Percentiles rank a stretch among this genome's conserved stretches.
Evolutionary conservation across 1,140 invertebrate genomes (phyloP).

Genomic region (Drosophila arizonae): DNA sequence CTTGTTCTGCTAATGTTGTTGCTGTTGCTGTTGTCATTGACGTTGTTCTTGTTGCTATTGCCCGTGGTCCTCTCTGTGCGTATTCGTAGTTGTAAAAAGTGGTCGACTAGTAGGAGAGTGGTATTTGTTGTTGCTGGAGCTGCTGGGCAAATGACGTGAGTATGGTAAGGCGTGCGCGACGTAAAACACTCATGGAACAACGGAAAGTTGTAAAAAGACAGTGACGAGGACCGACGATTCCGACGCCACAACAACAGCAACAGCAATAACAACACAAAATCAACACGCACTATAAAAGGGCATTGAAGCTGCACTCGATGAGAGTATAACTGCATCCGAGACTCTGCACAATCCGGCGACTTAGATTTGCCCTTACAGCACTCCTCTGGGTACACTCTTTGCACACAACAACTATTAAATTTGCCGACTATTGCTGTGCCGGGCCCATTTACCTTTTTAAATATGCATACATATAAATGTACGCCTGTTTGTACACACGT

Average conservation of each 20-base stretch:
- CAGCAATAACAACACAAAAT: slow-evolving; percentile 29
- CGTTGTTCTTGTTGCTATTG: slow-evolving; percentile 26
- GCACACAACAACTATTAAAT: slow-evolving; percentile 22
- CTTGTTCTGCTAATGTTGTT: slow-evolving; percentile 15
- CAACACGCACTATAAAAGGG: slow-evolving; percentile 43
- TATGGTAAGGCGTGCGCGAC: slow-evolving; percentile 51
- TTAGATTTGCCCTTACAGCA: slow-evolving; percentile 22
- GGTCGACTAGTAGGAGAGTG: slow-evolving; percentile 43
- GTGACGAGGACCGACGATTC: slow-evolving; percentile 36
- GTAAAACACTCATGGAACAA: slow-evolving; percentile 52
- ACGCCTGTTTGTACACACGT: slow-evolving; percentile 5
- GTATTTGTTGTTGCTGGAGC: slow-evolving; percentile 46
- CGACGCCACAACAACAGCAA: slow-evolving; percentile 23
- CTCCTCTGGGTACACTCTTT: slow-evolving; percentile 17
- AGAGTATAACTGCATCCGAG: slow-evolving; percentile 44
- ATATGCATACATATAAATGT: slow-evolving; percentile 18
- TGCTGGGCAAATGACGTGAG: slow-evolving; percentile 66
- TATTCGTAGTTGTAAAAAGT: slow-evolving; percentile 46
- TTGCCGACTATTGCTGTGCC: slow-evolving; percentile 53
- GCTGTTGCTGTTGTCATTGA: slow-evolving; percentile 15
- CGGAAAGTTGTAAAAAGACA: slow-evolving; percentile 48
- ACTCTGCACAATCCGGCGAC: slow-evolving; percentile 11
- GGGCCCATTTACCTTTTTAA: slow-evolving; percentile 41
- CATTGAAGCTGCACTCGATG: slow-evolving; percentile 42
- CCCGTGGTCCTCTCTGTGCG: slow-evolving; percentile 50